A percentile compares a stretch with the other conserved stretches of the same genome.
These are phyloP conservation scores for Eufriesea mexicana DNA, from an alignment of 1,140 invertebrate genomes.

Conservation along the genomic window DNA sequence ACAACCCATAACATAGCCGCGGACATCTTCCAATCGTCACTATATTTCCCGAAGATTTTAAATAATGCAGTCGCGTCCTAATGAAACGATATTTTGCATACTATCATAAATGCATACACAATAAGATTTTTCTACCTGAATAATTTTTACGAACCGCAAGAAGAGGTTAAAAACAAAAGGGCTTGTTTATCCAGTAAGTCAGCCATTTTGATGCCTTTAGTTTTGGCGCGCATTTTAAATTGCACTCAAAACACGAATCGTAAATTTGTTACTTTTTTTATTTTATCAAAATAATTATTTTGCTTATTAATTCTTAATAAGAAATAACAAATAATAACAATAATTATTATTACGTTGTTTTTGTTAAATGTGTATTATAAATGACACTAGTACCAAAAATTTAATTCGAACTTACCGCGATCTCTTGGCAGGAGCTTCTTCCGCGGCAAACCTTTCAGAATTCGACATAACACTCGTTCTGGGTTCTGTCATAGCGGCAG, in stretches of 20 bases:
- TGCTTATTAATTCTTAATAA: neutral
- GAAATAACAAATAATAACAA: neutral
- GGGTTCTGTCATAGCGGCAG: slow-evolving; percentile 62
- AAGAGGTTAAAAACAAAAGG: slow-evolving; percentile 76
- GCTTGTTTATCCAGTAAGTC: slow-evolving; percentile 78
- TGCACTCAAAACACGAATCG: neutral
- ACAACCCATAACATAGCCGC: slow-evolving; percentile 59
- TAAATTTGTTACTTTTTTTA: neutral
- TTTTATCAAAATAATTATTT: neutral
- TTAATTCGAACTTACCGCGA: slow-evolving; percentile 70
- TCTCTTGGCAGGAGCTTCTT: slow-evolving; percentile 73
- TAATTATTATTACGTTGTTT: neutral
- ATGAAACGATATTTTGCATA: slow-evolving; percentile 6
- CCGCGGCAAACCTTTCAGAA: slow-evolving; percentile 63
- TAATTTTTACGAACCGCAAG: slow-evolving; percentile 11
- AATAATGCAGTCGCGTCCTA: neutral
- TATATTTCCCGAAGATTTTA: neutral
- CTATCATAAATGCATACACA: neutral
- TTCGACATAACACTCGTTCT: slow-evolving; percentile 56
- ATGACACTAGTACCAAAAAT: neutral
- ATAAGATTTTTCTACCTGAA: slow-evolving; percentile 25
- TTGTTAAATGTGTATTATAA: neutral
- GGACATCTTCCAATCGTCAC: slow-evolving; percentile 63
- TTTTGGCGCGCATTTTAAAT: slow-evolving; percentile 36
- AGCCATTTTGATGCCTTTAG: slow-evolving; percentile 75